Percentiles rank a stretch among this genome's conserved stretches.
Conservation (phyloP, 1,140 invertebrate species). For the Sipha flava region DNA sequence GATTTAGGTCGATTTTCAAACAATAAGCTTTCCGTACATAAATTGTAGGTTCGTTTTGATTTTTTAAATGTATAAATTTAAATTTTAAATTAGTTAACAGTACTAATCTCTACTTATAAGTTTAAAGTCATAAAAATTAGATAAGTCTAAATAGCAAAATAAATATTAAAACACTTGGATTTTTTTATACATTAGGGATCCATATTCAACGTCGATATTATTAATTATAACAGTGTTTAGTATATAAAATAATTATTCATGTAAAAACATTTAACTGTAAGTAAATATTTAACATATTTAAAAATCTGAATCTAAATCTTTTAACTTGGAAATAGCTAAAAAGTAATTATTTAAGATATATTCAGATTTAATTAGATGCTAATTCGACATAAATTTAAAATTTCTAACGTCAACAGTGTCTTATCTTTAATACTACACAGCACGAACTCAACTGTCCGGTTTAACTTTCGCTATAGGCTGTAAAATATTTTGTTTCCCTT, state of each 20-base stretch:
- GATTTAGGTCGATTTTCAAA: not conserved
- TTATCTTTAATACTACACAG: not conserved
- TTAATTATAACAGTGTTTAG: too few relatives aligned
- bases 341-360: not conserved
- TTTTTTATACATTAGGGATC: too few relatives aligned
- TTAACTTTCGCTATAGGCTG: not conserved
- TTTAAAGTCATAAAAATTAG: too few relatives aligned
- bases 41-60: not conserved
- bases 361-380: not conserved
- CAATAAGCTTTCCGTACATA: not conserved
- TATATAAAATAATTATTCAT: too few relatives aligned
- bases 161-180: too few relatives aligned
- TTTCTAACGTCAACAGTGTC: not conserved
- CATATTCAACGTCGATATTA: too few relatives aligned
- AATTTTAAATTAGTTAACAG: not conserved
- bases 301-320: too few relatives aligned
- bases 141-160: too few relatives aligned
- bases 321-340: too few relatives aligned
- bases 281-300: too few relatives aligned
- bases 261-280: too few relatives aligned
- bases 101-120: too few relatives aligned
- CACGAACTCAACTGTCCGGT: constrained; percentile 20
- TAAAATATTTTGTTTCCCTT: not conserved
- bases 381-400: not conserved
- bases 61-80: not conserved